phyloP scores from a whole-genome alignment of 1,140 invertebrate species.

The Bilobella aurantiaca region DNA sequence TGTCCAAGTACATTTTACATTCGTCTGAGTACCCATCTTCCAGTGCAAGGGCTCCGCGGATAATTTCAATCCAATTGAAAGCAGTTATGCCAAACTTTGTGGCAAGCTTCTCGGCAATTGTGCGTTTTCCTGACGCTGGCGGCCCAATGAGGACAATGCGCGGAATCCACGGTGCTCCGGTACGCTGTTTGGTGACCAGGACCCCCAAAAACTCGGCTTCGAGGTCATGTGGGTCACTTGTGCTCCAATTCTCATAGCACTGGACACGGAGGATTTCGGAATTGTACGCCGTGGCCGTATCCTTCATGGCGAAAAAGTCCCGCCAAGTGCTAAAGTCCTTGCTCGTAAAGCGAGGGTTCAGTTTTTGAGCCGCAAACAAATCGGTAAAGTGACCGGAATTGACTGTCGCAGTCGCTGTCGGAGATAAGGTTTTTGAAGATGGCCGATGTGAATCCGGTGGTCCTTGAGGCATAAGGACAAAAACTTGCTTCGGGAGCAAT shows the following conservation, averaged over 20 bases:
- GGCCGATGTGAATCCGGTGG: neutral
- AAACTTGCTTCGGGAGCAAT: slow-evolving; percentile 23
- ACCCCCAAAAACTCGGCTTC: slow-evolving; percentile 25
- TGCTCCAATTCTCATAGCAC: slow-evolving; percentile 15
- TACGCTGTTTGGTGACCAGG: slow-evolving; percentile 11
- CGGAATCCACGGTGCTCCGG: slow-evolving; percentile 30
- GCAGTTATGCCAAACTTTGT: slow-evolving; percentile 17
- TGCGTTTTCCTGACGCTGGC: slow-evolving; percentile 14
- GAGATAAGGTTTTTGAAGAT: too few species aligned
- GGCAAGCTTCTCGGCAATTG: slow-evolving; percentile 16
- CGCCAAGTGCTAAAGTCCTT: neutral
- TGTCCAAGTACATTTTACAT: slow-evolving; percentile 17
- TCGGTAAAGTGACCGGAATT: slow-evolving; percentile 1
- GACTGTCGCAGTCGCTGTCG: too few species aligned
- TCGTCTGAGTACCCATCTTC: slow-evolving; percentile 9
- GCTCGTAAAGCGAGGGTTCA: neutral
- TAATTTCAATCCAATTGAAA: slow-evolving; percentile 21
- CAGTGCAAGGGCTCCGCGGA: slow-evolving; percentile 18
- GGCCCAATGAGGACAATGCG: slow-evolving; percentile 14
- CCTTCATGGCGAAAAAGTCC: slow-evolving; percentile 14
- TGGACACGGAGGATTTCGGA: slow-evolving; percentile 18
- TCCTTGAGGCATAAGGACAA: slow-evolving; percentile 22
- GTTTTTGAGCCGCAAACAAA: neutral
- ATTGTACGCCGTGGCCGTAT: slow-evolving; percentile 14
- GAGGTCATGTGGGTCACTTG: slow-evolving; percentile 5